A percentile compares a stretch with the other conserved stretches of the same genome.
phyloP scores from a whole-genome alignment of 2,797 vertebrate genomes.

The Amphiprion clarkii region DNA sequence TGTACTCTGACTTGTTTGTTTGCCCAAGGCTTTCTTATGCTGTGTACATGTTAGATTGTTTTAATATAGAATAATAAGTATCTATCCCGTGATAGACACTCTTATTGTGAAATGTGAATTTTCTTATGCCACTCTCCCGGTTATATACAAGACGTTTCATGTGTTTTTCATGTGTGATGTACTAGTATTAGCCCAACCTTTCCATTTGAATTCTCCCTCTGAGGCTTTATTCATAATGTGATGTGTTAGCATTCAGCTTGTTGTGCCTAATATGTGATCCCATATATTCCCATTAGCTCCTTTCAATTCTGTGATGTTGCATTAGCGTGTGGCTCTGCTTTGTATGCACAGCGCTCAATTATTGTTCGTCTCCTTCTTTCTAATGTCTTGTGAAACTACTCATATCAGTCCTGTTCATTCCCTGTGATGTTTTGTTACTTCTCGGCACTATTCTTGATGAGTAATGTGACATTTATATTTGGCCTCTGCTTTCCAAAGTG shows the following conservation, averaged over 20 bases:
- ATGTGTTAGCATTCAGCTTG: conserved; percentile 23
- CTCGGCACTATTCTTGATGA: conserved; percentile 36
- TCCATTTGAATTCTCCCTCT: conserved; percentile 33
- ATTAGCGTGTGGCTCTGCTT: conserved; percentile 15
- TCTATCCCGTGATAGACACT: background rate
- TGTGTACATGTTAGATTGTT: background rate
- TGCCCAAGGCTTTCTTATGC: conserved; percentile 12
- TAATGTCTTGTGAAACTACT: conserved; percentile 11
- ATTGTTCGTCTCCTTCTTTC: conserved; percentile 22
- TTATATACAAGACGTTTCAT: background rate
- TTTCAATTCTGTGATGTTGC: conserved; percentile 38
- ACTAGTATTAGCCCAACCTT: conserved; percentile 19
- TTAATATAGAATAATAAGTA: conserved; percentile 1
- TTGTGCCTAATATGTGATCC: conserved; percentile 38
- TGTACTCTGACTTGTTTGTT: conserved; percentile 43
- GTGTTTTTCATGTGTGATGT: conserved; percentile 21
- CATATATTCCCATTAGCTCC: conserved; percentile 47
- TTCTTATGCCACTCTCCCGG: background rate
- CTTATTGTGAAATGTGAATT: background rate
- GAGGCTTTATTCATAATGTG: conserved; percentile 21
- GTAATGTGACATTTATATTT: conserved; percentile 42
- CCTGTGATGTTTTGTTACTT: conserved; percentile 33
- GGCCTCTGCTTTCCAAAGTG: conserved; percentile 28
- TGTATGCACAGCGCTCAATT: conserved; percentile 23
- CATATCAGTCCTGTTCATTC: conserved; percentile 22